Base-by-base conservation (phyloP, 2,797 vertebrate genomes). In the Anabacerthia variegaticeps region DNA sequence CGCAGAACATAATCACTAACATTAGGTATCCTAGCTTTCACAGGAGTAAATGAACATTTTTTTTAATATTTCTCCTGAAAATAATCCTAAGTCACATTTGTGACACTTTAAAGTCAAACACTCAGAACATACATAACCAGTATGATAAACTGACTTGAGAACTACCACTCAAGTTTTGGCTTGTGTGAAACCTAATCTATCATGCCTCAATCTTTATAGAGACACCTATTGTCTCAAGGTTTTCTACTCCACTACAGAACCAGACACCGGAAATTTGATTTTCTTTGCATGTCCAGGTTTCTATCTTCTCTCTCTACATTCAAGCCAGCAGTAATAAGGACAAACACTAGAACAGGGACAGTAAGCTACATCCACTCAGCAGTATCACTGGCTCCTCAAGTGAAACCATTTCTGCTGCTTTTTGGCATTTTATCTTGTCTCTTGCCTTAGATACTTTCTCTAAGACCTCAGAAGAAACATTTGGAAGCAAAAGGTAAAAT, bases 191-290 rank as follows among this genome's bases (percentile, higher is more conserved):
- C 28, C 3, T 14, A 52, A 74, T 3, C 14, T 39, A 67, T 22
- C 44, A 56, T 0, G 0, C 12, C 15, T 83, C n/a, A 36, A 61
- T 26, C 1, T 3, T n/a, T 14, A 43, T 0, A 34, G 0, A 48
- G n/a, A 88, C 24, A 62, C 4, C 7, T 11, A 51, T 12, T 27
- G 66, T 9, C 6, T 73, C 65, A 19, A 12, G 10, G 56, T 63
- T 6, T 86, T 56, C 56, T 58, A 62, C 39, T 48, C n/a, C 11
- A 19, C 48, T 58, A 79, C 36, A 68, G 12, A 15, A 81, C 5
- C 16, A 80, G 68, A 59, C 10, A 55, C 2, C 3, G 28, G 30
- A 51, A 62, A 28, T 52, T 28, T 1, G 3, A 4, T 52, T 48
- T 51, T 34, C 37, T 48, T 28, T 46, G 34, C 26, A 39, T 6